Percentiles rank a stretch among this genome's conserved stretches.
Conservation (phyloP, 2,113 vertebrate species). For the Leptodactylus fuscus region DNA sequence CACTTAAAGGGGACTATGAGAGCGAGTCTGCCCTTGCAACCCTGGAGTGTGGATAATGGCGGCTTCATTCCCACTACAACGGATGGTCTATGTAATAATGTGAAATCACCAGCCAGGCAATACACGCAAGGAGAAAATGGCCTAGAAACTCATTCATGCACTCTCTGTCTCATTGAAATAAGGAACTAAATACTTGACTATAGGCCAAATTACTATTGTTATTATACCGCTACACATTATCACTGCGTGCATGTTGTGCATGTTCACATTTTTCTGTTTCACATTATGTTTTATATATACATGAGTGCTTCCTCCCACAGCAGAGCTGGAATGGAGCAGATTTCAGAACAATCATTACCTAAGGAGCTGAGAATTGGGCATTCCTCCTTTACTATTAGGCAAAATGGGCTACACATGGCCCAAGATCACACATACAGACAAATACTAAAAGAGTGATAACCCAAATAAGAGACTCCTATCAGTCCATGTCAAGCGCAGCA, state of each 20-base stretch:
- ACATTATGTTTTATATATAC: background rate
- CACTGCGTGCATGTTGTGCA: background rate
- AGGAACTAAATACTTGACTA: background rate
- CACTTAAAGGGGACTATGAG: background rate
- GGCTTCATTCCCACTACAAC: too few species aligned
- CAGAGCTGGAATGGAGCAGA: background rate
- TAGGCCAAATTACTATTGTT: background rate
- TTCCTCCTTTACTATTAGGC: background rate
- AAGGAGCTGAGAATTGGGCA: background rate
- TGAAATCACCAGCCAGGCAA: background rate
- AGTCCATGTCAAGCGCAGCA: too few species aligned
- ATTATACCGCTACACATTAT: background rate
- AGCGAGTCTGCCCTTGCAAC: background rate
- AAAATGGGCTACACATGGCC: background rate
- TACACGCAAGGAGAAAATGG: too few species aligned
- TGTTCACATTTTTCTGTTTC: background rate
- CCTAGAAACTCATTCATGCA: too few species aligned
- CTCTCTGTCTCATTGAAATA: too few species aligned
- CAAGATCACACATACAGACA: background rate
- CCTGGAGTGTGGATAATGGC: too few species aligned
- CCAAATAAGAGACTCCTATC: too few species aligned
- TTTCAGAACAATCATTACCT: background rate
- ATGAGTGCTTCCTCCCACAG: background rate
- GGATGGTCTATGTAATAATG: too few species aligned
- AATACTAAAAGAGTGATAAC: too few species aligned